phyloP scores from a whole-genome alignment of 2,888 invertebrate species.

The Augochlorella aurata region DNA sequence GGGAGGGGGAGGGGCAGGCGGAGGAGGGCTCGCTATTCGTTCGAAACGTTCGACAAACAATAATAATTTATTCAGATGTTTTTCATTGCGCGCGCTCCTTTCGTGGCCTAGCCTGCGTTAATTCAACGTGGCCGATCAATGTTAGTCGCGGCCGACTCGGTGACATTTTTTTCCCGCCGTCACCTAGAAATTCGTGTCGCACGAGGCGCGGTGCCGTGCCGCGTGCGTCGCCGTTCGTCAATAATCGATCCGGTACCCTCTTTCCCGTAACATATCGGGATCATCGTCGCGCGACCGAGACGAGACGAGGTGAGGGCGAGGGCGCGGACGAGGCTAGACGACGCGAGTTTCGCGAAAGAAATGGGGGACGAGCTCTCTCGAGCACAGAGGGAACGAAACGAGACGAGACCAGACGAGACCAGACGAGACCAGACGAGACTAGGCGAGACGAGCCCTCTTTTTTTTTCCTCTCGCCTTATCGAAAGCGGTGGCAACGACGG shows the following conservation, averaged over 20 bases:
- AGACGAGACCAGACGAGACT: background rate
- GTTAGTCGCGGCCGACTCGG: slow-evolving; percentile 16
- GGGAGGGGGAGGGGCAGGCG: background rate
- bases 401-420: background rate
- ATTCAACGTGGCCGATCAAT: slow-evolving; percentile 53
- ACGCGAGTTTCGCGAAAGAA: background rate
- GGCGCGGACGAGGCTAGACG: too few species aligned
- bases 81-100: slow-evolving; percentile 71
- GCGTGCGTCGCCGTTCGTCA: background rate
- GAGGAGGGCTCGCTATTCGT: slow-evolving; percentile 57
- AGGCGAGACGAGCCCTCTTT: background rate
- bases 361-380: background rate
- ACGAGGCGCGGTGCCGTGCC: background rate
- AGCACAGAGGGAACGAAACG: background rate
- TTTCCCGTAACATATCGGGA: background rate
- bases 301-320: background rate
- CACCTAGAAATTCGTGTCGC: slow-evolving; percentile 10
- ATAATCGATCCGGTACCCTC: slow-evolving; percentile 13
- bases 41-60: slow-evolving; percentile 80
- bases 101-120: slow-evolving; percentile 48
- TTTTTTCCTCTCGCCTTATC: background rate
- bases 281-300: background rate
- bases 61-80: slow-evolving; percentile 82
- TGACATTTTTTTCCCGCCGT: slow-evolving; percentile 18
- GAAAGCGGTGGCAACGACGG: slow-evolving; percentile 9